Evolutionary conservation across 1,140 invertebrate genomes (phyloP).

Genomic region (Lineus longissimus): DNA sequence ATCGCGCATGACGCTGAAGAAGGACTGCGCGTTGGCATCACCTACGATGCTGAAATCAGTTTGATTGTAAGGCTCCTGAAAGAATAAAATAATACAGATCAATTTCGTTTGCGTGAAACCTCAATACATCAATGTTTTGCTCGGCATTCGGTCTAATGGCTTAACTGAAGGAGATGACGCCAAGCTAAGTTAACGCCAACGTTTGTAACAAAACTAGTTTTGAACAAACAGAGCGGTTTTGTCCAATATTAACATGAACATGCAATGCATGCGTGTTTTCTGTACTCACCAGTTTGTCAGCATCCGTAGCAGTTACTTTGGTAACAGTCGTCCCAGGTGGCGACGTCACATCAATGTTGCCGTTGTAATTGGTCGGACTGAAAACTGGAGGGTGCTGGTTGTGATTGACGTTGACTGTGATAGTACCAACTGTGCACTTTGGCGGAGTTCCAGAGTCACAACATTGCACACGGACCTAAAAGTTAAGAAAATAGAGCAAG

Average conservation of each 20-base stretch:
- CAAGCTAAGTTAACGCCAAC: too few relatives aligned
- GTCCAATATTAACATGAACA: too few relatives aligned
- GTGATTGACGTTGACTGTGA: slow-evolving; percentile 31
- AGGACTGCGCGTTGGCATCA: slow-evolving; percentile 22
- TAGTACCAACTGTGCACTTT: slow-evolving; percentile 21
- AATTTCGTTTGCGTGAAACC: too few relatives aligned
- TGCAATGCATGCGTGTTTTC: too few relatives aligned
- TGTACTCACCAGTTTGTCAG: slow-evolving; percentile 29
- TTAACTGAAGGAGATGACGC: too few relatives aligned
- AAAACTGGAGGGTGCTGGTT: slow-evolving; percentile 88
- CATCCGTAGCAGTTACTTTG: slow-evolving; percentile 36
- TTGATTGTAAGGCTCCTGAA: slow-evolving; percentile 26
- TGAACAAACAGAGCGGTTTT: too few relatives aligned
- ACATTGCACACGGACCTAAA: slow-evolving; percentile 38
- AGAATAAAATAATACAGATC: not conserved
- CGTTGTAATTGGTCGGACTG: slow-evolving; percentile 71
- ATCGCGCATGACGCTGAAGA: slow-evolving; percentile 15
- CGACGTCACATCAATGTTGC: slow-evolving; percentile 56
- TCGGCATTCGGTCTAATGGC: too few relatives aligned
- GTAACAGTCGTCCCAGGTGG: slow-evolving; percentile 23
- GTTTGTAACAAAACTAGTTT: too few relatives aligned
- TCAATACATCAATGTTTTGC: too few relatives aligned
- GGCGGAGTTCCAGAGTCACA: slow-evolving; percentile 31
- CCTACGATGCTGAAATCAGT: slow-evolving; percentile 33
- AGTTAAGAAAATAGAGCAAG: slow-evolving; percentile 15